Evolutionary conservation across 1,140 invertebrate genomes (phyloP), one percentile per base, ranked within the genome.

Genomic region (Hydropsyche tenuis): DNA sequence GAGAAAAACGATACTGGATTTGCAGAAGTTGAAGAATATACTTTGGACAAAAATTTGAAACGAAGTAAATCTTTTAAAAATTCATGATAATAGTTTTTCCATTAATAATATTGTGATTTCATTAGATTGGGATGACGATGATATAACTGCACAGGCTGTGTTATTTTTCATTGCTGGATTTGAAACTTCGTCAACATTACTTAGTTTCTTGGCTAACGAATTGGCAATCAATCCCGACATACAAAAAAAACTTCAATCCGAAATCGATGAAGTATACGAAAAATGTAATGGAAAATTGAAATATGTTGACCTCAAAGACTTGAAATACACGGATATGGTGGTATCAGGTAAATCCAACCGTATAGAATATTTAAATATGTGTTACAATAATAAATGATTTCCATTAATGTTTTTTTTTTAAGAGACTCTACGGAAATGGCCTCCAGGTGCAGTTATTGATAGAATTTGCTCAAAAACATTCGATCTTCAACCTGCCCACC

Each of bases 111-210:
- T 16, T 20, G 2, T 22, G 16, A 23, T 14, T 2, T 1, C 22
- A 23, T 23, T 7, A 68, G 75, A 72, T 37, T 77, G 69, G 75
- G 42, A 60, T 18, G 69, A 73, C 12, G 72, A 74, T 37, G 68
- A 73, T 14, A 77, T 88, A 18, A 80, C 83, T 2, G 86, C 87
- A 9, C 88, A 89, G 75, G 81, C 84, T 7, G 82, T 89, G 45
- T 75, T 88, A 0, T 89, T 89, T 79, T 85, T 89, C 60, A 76
- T 88, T 7, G 89, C 86, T 62, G 87, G 87, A 14, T 89, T 84
- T 75, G 89, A 92, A 63, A 90, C 89, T 0, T 89, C 89, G 0
- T 85, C 89, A 0, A 85, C 84, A 0, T 80, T 86, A 0, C 82
- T 90, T 3, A 82, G 84, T 22, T 88, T 83, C 73, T 80, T 84